Evolutionary conservation across 2,888 invertebrate species (phyloP), one percentile per base, ranked within the genome.

Genomic region (Leptinotarsa haldemani): DNA sequence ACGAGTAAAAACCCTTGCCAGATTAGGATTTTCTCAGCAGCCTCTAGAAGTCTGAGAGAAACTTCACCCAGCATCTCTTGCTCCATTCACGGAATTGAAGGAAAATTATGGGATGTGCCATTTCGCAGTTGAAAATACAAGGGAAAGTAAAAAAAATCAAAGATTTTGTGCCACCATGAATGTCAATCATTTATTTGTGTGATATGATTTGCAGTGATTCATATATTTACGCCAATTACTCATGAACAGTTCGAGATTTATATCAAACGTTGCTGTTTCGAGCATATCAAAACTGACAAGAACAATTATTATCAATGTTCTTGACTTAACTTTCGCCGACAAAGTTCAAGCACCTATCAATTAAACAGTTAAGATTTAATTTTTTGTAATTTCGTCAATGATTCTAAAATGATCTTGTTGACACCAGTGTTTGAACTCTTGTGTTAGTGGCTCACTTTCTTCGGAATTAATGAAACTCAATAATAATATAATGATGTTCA

Each of bases 351-450:
- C n/a, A 46, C 25, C 56, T 40, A 52, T 68, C 58, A 68, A 68
- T 68, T 68, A 56, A 68, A 30, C 46, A 56, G 13, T 68, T 56
- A 46, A 68, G 56, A 56, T 40, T 56, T 25, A 68, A 68, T 68
- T 68, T 68, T 53, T 13, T 16, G 68, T 68, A 56, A 56, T 40
- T 68, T 52, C 20, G 16, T 68, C n/a, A 40, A 67, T 18, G 25
- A 67, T 7, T 7, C 30, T 53, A 12, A 53, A 53, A 68, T 22
- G 22, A 68, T 46, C 40, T 63, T 61, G 69, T 63, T 69, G 61
- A 69, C 63, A 63, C 63, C 40, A 30, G 69, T 22, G 63, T 53
- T 69, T 63, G 69, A 69, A 69, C 63, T 61, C 18, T 56, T 40
- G 25, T n/a, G 61, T 16, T 18, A n/a, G 30, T 61, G 61, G n/a